Evolutionary conservation across 2,113 vertebrate species (phyloP), one percentile per base, ranked within the genome.

Genomic region (Strix uralensis): DNA sequence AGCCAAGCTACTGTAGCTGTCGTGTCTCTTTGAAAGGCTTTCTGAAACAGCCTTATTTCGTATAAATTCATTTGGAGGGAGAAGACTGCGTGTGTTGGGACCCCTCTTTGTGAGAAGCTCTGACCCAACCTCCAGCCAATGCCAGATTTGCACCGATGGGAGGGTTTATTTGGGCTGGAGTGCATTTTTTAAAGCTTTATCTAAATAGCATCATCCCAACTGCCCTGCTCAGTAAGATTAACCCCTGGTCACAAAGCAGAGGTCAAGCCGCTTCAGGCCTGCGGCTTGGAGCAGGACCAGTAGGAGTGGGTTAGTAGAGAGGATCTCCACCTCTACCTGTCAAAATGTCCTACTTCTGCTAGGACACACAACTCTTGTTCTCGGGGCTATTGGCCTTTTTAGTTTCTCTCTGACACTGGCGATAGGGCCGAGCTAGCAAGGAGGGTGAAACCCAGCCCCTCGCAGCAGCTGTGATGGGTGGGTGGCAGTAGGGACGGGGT

Each of bases 91-190:
- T 61, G 54, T 44, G 58, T 20, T 61, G 40, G 44, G 58, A 72
- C 11, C 26, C 11, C 13, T 81, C 46, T 59, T 40, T 63, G 49
- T 27, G 47, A 81, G 49, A 30, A 34, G 18, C 47, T 61, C 40
- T 40, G 70, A 15, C 44, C 3, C 1, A 73, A 55, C 13, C 11
- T 55, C 51, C 0, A 1, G 13, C 27, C 32, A 5, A 11, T 1
- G 1, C 55, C 9, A 0, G 17, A 4, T 44, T 85, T 54, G 55
- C 19, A n/a, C 10, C 0, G 0, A 8, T 22, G 44, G 49, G 54
- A 77, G 15, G 5, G 20, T 69, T 80, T 55, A 0, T 79, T 65
- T 83, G 44, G 12, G 29, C 8, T 54, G 34, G 12, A 9, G 7
- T 55, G 71, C 7, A 12, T 0, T n/a, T 65, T 70, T 29, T 17